Percentiles rank a stretch among this genome's conserved stretches.
phyloP scores from a whole-genome alignment of 2,888 invertebrate species.

The Meloe dianella region DNA sequence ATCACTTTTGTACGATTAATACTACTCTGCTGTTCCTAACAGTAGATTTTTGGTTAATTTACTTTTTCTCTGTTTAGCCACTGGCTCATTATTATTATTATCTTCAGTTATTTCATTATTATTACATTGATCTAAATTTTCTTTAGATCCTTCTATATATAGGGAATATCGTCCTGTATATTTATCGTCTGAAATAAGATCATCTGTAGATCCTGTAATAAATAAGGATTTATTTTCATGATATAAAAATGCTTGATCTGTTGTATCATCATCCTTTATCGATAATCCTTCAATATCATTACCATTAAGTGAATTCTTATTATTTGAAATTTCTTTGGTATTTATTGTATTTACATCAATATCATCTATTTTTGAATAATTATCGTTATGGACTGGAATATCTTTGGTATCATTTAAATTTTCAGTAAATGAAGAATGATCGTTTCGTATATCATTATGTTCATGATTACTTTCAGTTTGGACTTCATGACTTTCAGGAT shows the following conservation, averaged over 20 bases:
- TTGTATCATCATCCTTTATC: not conserved
- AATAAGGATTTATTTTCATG: conserved; percentile 30
- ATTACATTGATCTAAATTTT: conserved; percentile 26
- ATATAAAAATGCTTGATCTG: conserved; percentile 16
- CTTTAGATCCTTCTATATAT: conserved; percentile 28
- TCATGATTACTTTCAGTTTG: not conserved
- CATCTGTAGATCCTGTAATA: conserved; percentile 28
- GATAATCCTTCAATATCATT: not conserved
- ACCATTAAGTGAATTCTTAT: not conserved
- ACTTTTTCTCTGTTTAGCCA: conserved; percentile 28
- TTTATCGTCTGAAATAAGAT: conserved; percentile 15
- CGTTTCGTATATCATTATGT: not conserved
- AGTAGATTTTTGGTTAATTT: conserved; percentile 31
- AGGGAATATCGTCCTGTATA: conserved; percentile 28
- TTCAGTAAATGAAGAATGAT: not conserved
- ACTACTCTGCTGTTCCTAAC: conserved; percentile 20
- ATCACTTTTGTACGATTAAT: not conserved
- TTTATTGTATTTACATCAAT: not conserved
- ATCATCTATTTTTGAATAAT: not conserved
- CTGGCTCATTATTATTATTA: conserved; percentile 21
- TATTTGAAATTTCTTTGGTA: not conserved
- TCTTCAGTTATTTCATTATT: conserved; percentile 20
- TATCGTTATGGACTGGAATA: not conserved
- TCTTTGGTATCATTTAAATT: not conserved
- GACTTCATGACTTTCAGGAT: not conserved